Evolutionary conservation across 2,797 vertebrate genomes (phyloP), one percentile per base, ranked within the genome.

Genomic region (Neostethus bicornis): DNA sequence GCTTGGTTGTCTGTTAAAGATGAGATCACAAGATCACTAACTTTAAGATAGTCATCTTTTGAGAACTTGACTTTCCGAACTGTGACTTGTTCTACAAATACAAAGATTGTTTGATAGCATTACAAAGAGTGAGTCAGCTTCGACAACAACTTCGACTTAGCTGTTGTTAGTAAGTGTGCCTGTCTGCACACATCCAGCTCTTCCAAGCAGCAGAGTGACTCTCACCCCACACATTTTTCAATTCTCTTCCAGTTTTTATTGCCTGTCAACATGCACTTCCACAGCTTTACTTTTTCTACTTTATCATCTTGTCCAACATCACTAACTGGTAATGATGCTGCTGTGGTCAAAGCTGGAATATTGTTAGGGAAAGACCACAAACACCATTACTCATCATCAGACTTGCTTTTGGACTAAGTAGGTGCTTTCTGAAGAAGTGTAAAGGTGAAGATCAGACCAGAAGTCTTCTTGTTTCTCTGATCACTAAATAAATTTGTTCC

Each of bases 101-200:
- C 14, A 35, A 16, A 35, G 34, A 34, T 28, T 7, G 29, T 8
- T 25, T 13, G 45, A 21, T 54, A 53, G 46, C 54, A 66, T 62
- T 14, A 50, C 31, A 61, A 56, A 66, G 46, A 46, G 61, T 37
- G 24, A 64, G 70, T 61, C 65, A 74, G 45, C 11, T 43, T 58
- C 21, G 72, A 66, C 53, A 17, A 32, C 31, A 13, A 11, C 2
- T 14, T n/a, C 3, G 4, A n/a, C n/a, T 34, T 13, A 14, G 14
- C 34, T 13, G 14, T 32, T n/a, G 32, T n/a, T 5, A 34, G 4
- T 34, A 14, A 7, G 2, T 7, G 2, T 35, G 34, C n/a, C 6
- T 7, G 34, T n/a, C n/a, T 35, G 34, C 34, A 16, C 35, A 1
- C 38, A 13, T 14, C 13, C 31, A 7, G 35, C 16, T 38, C 19